These are phyloP conservation scores for Ploceus nigricollis DNA, from an alignment of 2,113 vertebrate species.

Conservation along the genomic window DNA sequence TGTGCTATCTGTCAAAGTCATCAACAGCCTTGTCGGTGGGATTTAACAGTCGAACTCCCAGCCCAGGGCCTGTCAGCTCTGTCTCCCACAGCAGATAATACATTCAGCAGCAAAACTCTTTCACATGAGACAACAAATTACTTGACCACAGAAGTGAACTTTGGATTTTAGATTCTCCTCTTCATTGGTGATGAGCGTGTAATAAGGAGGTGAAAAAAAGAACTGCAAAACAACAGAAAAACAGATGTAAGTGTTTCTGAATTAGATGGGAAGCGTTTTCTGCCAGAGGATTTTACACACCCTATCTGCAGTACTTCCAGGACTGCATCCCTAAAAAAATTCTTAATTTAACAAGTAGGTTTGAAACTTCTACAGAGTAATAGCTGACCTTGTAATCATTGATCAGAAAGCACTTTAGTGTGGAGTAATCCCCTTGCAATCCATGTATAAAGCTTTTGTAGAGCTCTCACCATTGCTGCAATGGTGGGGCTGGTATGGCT, in stretches of 20 bases:
- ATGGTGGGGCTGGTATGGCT: not conserved
- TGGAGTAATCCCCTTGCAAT: not conserved
- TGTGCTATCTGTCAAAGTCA: conserved; percentile 54
- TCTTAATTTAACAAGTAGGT: not conserved
- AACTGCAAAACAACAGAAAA: not conserved
- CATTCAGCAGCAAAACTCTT: conserved; percentile 28
- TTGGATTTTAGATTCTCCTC: not conserved
- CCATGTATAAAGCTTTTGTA: not conserved
- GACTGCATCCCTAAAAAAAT: not conserved
- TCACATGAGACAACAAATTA: not conserved
- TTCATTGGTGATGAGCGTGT: not conserved
- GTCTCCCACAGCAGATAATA: not conserved
- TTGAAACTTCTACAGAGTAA: not conserved
- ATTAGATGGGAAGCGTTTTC: not conserved
- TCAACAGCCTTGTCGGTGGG: conserved; percentile 22
- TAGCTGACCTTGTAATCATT: not conserved
- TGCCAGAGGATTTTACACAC: not conserved
- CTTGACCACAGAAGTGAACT: not conserved
- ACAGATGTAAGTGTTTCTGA: not conserved
- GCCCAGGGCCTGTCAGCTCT: conserved; percentile 36
- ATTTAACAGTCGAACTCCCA: conserved; percentile 19
- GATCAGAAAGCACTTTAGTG: not conserved
- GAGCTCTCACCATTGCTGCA: not conserved
- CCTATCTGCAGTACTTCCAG: not conserved
- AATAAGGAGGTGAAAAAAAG: not conserved